These are phyloP conservation scores for Tyto alba DNA, from an alignment of 2,113 vertebrate species.

Conservation along the genomic window DNA sequence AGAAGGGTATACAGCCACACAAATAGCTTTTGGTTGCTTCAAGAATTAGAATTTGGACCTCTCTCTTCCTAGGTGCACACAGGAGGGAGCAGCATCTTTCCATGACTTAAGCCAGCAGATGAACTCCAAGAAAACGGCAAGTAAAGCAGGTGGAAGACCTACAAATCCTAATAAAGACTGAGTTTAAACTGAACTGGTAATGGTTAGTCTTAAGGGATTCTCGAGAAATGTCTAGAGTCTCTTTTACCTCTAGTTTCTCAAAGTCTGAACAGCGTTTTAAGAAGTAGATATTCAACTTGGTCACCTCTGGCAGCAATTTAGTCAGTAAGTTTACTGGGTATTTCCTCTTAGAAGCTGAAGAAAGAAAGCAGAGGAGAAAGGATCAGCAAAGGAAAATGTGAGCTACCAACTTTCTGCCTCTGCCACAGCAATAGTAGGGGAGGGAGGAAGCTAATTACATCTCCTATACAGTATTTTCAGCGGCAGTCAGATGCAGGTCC, in stretches of 20 bases:
- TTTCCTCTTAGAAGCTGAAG: not conserved
- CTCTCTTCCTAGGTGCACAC: fast-evolving
- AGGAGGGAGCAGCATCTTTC: not conserved
- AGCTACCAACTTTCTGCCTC: not conserved
- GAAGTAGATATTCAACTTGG: not conserved
- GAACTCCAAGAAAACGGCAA: not conserved
- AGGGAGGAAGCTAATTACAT: not conserved
- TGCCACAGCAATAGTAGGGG: not conserved
- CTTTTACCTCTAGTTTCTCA: not conserved
- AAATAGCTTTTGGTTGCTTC: not conserved
- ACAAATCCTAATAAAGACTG: not conserved
- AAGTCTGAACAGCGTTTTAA: not conserved
- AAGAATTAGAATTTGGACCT: not conserved
- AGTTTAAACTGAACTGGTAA: not conserved
- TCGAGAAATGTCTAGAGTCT: not conserved
- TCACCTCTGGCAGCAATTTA: not conserved
- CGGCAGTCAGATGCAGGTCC: not conserved
- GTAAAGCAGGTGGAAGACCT: not conserved
- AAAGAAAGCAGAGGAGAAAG: not conserved
- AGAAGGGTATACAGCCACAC: not conserved
- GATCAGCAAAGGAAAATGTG: not conserved
- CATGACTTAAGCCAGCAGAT: not conserved
- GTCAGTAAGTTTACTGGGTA: not conserved
- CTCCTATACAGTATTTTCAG: not conserved
- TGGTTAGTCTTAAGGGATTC: not conserved